Conservation (phyloP, 2,797 vertebrate genomes). For the Karalla daura region DNA sequence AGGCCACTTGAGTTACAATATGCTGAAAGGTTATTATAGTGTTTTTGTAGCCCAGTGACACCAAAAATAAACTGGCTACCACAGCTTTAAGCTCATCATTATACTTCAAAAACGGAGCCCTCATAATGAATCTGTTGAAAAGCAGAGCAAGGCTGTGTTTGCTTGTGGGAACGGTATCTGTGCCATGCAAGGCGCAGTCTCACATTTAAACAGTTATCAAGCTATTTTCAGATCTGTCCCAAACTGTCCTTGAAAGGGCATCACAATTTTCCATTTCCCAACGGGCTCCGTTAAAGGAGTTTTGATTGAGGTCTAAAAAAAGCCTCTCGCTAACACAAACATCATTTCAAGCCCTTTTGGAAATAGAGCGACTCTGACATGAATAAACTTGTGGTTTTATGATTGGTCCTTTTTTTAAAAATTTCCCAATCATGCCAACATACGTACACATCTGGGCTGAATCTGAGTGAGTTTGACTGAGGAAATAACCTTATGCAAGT, state of each 20-base stretch:
- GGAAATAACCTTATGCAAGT: background rate
- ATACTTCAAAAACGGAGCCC: slow-evolving; percentile 8
- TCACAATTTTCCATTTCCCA: slow-evolving; percentile 65
- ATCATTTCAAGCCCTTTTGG: too few relatives aligned
- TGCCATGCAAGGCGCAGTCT: slow-evolving; percentile 43
- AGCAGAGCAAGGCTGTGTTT: background rate
- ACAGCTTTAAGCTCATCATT: background rate
- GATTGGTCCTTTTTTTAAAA: slow-evolving; percentile 5
- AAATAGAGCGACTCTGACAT: slow-evolving; percentile 16
- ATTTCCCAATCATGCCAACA: background rate
- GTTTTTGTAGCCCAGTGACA: too few relatives aligned
- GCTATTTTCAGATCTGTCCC: slow-evolving; percentile 74
- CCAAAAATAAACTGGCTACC: too few relatives aligned
- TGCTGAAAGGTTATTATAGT: too few relatives aligned
- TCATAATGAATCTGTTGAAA: background rate
- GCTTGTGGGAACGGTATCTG: slow-evolving; percentile 40
- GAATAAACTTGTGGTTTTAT: slow-evolving; percentile 20
- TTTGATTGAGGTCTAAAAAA: slow-evolving; percentile 31
- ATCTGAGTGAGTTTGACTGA: slow-evolving; percentile 12
- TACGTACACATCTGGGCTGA: slow-evolving; percentile 14
- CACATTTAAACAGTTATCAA: slow-evolving; percentile 49
- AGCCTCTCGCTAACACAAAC: slow-evolving; percentile 43
- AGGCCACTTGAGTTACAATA: too few relatives aligned
- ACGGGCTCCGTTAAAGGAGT: slow-evolving; percentile 24
- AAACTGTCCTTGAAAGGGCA: slow-evolving; percentile 71